Base-by-base conservation (phyloP, 1,140 invertebrate genomes). In the Drosophila asahinai region DNA sequence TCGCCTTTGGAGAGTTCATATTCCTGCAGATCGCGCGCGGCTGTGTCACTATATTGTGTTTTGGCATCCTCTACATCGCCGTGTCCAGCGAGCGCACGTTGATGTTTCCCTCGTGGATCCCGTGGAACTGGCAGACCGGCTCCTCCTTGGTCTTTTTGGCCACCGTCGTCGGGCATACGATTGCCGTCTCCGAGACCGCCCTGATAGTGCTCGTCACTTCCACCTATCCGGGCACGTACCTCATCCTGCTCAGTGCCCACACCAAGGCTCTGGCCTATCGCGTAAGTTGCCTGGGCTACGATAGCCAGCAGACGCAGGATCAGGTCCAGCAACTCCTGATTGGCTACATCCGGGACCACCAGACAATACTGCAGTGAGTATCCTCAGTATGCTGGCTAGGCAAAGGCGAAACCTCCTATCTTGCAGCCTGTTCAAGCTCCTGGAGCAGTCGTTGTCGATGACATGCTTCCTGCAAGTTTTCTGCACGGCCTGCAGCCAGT, bases 171-270 rank as follows among this genome's bases (percentile, higher is more conserved):
- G 6, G 57, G 9, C 73, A 87, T 40, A 19, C 54, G 0, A 0
- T 52, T 0, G 47, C 52, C 9, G 1, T 90, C 2, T 0, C n/a
- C 0, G 5, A 63, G 9, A 17, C 63, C 0, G 54, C 74, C 0
- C 0, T 73, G 0, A 1, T 75, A 12, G 65, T 77, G 3, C 30
- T 75, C 7, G 66, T 42, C 7, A 55, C 74, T 25, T 61, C 77
- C 27, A 82, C 82, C 3, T 91, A 76, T 66, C 87, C 91, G n/a
- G 27, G 74, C 40, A 71, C 78, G 12, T 92, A 90, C 36, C 59
- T 92, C 6, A 71, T 38, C 3, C 66, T 92, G 51, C 48, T 91
- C 2, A 81, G 77, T 5, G 91, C 57, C n/a, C 91, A 92, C 25
- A 74, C 71, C 19, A 57, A 68, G 17, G 91, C 91, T 0, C 60